A percentile compares a stretch with the other conserved stretches of the same genome.
phyloP scores from a whole-genome alignment of 2,888 invertebrate genomes.

The Diogma glabrata region DNA sequence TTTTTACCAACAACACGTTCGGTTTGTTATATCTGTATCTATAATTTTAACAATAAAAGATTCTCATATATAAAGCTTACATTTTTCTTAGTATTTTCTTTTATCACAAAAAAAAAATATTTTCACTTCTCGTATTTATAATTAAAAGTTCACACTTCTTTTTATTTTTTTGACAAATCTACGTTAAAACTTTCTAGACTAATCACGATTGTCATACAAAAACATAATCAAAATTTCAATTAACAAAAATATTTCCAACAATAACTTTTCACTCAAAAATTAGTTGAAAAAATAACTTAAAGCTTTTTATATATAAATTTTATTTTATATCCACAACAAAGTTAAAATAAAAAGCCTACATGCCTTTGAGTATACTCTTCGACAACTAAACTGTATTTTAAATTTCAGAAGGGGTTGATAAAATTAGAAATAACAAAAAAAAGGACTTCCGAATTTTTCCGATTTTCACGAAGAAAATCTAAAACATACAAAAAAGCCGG shows the following conservation, averaged over 20 bases:
- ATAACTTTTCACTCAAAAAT: too few relatives aligned
- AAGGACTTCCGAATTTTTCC: conserved; percentile 6
- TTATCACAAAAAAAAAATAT: neutral
- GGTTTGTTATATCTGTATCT: neutral
- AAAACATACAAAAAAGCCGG: conserved; percentile 2
- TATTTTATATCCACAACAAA: neutral
- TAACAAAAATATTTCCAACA: neutral
- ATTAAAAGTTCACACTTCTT: neutral
- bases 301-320: neutral
- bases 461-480: neutral
- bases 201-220: conserved; percentile 4
- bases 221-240: neutral
- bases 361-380: neutral
- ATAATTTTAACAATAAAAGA: too few relatives aligned
- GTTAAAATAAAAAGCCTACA: conserved; percentile 1
- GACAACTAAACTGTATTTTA: conserved; percentile 3
- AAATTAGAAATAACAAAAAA: neutral
- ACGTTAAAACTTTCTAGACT: neutral
- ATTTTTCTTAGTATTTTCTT: neutral
- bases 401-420: conserved; percentile 2
- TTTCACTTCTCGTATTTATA: neutral
- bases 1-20: conserved; percentile 7
- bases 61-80: neutral
- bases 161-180: neutral
- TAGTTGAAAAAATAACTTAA: conserved; percentile 3